phyloP scores from a whole-genome alignment of 2,113 vertebrate species.

The Tursiops truncatus region DNA sequence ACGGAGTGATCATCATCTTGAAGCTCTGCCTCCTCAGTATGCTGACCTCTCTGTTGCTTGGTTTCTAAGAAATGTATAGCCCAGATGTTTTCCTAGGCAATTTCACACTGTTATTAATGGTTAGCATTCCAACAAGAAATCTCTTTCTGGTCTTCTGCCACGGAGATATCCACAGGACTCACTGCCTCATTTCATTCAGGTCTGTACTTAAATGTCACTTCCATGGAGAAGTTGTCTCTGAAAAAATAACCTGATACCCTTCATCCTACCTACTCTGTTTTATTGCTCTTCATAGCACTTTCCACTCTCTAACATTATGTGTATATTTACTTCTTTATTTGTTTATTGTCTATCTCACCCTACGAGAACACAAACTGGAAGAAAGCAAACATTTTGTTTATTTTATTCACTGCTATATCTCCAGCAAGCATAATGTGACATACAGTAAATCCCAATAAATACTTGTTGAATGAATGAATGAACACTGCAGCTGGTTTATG shows the following conservation, averaged over 20 bases:
- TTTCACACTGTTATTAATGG: background rate
- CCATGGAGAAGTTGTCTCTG: background rate
- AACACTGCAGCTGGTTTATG: background rate
- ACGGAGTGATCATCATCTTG: background rate
- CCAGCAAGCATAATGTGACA: background rate
- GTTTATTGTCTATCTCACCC: background rate
- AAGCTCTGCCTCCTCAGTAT: background rate
- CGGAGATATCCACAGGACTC: background rate
- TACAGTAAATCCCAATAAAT: background rate
- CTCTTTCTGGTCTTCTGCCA: background rate
- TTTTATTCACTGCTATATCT: background rate
- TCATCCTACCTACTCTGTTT: background rate
- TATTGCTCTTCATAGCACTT: background rate
- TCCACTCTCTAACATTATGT: background rate
- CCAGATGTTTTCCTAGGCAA: background rate
- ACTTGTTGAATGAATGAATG: background rate
- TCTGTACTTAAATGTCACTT: constrained; percentile 16
- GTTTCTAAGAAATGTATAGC: background rate
- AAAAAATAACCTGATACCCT: background rate
- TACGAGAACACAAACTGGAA: background rate
- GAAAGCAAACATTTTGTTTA: background rate
- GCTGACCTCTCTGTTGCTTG: background rate
- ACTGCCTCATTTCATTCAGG: background rate
- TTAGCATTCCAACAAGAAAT: background rate
- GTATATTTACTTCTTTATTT: background rate